Conservation (phyloP, 2,113 vertebrate genomes). For the Trochalopteron elliotii region DNA sequence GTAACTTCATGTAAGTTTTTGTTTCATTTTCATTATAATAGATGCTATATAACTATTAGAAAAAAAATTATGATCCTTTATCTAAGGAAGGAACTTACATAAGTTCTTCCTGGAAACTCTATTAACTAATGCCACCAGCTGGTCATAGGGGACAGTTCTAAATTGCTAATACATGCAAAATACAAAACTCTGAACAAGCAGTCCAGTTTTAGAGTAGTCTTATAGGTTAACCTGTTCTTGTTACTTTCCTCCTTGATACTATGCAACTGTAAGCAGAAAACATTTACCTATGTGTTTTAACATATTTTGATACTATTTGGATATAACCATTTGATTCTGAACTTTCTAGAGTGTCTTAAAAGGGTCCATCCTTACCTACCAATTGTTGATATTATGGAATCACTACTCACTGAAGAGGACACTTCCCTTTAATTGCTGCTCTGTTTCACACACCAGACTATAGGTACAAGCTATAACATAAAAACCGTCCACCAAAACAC, state of each 20-base stretch:
- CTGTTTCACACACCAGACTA: fast-evolving
- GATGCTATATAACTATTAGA: not conserved
- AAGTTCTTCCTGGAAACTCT: not conserved
- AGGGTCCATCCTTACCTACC: not conserved
- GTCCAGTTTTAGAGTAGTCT: not conserved
- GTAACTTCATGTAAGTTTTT: not conserved
- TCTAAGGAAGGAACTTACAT: no score
- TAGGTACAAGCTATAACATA: not conserved
- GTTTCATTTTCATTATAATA: not conserved
- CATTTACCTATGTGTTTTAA: not conserved
- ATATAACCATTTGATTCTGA: not conserved
- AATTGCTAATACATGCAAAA: not conserved
- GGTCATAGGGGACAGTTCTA: not conserved
- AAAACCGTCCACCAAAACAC: not conserved
- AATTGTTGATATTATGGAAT: not conserved
- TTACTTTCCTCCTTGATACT: not conserved
- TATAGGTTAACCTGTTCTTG: not conserved
- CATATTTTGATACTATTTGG: not conserved
- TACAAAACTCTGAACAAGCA: not conserved
- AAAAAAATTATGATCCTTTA: no score
- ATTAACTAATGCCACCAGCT: not conserved
- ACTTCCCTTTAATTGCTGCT: not conserved
- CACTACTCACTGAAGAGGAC: not conserved
- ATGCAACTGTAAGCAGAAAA: not conserved
- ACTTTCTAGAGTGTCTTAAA: not conserved